Conservation (phyloP, 2,113 vertebrate species). For the Platichthys stellatus region DNA sequence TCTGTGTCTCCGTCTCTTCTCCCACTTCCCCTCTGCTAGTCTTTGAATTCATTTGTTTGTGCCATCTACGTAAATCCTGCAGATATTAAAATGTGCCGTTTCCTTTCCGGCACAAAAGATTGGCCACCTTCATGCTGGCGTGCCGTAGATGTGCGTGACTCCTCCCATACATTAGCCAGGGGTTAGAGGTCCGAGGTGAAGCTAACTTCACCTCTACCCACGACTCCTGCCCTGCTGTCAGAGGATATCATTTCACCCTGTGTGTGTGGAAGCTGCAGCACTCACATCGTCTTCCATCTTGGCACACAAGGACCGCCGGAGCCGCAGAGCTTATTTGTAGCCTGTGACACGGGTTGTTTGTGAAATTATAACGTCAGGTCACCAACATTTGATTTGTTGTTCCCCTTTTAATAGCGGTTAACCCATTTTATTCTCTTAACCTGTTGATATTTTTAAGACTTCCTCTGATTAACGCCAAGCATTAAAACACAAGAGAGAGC, state of each 20-base stretch:
- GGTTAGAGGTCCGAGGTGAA: conserved; percentile 64
- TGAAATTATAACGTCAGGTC: conserved; percentile 28
- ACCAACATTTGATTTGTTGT: conserved; percentile 29
- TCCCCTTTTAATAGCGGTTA: conserved; percentile 33
- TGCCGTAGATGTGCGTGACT: conserved; percentile 39
- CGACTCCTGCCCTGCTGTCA: conserved; percentile 71
- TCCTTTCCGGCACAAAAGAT: conserved; percentile 9
- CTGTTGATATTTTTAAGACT: conserved; percentile 63
- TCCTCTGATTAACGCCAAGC: conserved; percentile 31
- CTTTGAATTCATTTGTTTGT: neutral
- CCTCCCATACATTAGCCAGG: conserved; percentile 38
- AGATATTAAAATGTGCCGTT: neutral
- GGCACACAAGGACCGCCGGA: conserved; percentile 30
- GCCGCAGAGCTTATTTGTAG: conserved; percentile 24
- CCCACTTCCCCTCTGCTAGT: neutral
- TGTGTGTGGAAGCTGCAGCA: conserved; percentile 17
- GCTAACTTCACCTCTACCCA: conserved; percentile 61
- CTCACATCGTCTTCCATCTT: conserved; percentile 35
- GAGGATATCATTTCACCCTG: conserved; percentile 62
- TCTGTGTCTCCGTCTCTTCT: conserved; percentile 19
- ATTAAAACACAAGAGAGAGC: conserved; percentile 18
- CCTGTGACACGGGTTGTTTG: conserved; percentile 22
- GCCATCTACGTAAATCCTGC: neutral
- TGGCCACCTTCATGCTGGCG: conserved; percentile 28
- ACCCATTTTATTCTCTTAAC: conserved; percentile 46